A percentile compares a stretch with the other conserved stretches of the same genome.
phyloP scores from a whole-genome alignment of 2,113 vertebrate species.

The Ginglymostoma cirratum region DNA sequence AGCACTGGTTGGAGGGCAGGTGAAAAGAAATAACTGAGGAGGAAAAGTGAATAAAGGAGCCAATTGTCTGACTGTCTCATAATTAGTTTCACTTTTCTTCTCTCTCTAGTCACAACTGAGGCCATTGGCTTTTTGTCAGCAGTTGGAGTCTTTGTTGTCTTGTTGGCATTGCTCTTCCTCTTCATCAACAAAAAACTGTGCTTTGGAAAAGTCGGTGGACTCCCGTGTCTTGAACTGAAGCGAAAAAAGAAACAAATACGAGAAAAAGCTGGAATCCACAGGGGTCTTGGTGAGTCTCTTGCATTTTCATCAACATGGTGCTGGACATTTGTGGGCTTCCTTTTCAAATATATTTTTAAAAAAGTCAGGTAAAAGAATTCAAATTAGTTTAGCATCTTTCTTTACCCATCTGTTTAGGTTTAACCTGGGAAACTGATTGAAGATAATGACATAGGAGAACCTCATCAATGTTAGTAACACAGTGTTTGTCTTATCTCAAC shows the following conservation, averaged over 20 bases:
- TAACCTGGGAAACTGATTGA: not conserved
- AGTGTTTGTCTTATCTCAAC: not conserved
- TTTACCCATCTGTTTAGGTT: not conserved
- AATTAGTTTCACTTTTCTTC: conserved; percentile 37
- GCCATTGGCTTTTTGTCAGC: conserved; percentile 68
- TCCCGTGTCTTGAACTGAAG: conserved; percentile 60
- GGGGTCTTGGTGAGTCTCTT: conserved; percentile 65
- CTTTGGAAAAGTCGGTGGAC: conserved; percentile 63
- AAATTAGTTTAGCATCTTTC: not conserved
- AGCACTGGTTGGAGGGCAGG: not conserved
- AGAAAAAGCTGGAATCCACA: conserved; percentile 50
- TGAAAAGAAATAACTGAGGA: not conserved
- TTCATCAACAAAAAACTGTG: conserved; percentile 79
- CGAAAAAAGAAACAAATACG: conserved; percentile 50
- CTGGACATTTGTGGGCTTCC: not conserved
- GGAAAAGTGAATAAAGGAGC: not conserved
- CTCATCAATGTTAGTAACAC: not conserved
- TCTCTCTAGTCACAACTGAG: conserved; percentile 64
- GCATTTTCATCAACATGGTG: not conserved
- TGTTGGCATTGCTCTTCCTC: conserved; percentile 71
- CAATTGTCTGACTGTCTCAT: not conserved
- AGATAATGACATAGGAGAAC: not conserved
- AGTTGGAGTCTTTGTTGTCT: conserved; percentile 65
- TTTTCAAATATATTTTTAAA: not conserved
- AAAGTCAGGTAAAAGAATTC: not conserved